Percentiles rank a stretch among this genome's conserved stretches.
phyloP scores from a whole-genome alignment of 2,113 vertebrate species.

The Lagopus muta region DNA sequence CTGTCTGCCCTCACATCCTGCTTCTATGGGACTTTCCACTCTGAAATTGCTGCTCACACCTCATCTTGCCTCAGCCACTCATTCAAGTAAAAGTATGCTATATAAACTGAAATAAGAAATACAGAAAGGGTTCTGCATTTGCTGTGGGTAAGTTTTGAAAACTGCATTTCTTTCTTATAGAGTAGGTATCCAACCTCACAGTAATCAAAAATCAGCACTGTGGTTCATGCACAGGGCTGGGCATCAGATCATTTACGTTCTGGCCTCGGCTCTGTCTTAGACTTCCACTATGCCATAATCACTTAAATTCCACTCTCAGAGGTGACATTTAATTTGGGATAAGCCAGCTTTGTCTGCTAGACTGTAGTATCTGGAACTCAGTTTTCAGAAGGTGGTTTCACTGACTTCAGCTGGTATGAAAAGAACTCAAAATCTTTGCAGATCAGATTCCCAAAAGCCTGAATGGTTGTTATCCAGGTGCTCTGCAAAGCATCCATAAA shows the following conservation, averaged over 20 bases:
- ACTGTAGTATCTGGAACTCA: background rate
- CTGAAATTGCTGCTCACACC: background rate
- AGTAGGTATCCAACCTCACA: background rate
- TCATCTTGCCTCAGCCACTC: too few species aligned
- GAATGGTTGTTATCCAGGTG: background rate
- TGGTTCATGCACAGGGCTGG: background rate
- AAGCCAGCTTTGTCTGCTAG: background rate
- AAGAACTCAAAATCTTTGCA: background rate
- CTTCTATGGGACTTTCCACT: background rate
- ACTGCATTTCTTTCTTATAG: background rate
- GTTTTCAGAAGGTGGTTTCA: background rate
- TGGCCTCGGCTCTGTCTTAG: background rate
- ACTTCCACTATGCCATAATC: background rate
- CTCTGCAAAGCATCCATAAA: background rate
- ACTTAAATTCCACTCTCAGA: slow-evolving; percentile 2
- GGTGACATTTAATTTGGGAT: slow-evolving; percentile 3
- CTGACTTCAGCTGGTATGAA: background rate
- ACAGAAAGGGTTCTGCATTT: background rate
- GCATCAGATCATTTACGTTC: background rate
- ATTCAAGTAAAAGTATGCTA: too few species aligned
- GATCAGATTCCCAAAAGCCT: background rate
- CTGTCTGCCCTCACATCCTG: background rate
- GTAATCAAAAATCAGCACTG: background rate
- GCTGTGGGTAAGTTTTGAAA: background rate
- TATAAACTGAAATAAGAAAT: too few species aligned